These are phyloP conservation scores for Patella caerulea DNA, from an alignment of 2,888 invertebrate genomes.

Conservation along the genomic window DNA sequence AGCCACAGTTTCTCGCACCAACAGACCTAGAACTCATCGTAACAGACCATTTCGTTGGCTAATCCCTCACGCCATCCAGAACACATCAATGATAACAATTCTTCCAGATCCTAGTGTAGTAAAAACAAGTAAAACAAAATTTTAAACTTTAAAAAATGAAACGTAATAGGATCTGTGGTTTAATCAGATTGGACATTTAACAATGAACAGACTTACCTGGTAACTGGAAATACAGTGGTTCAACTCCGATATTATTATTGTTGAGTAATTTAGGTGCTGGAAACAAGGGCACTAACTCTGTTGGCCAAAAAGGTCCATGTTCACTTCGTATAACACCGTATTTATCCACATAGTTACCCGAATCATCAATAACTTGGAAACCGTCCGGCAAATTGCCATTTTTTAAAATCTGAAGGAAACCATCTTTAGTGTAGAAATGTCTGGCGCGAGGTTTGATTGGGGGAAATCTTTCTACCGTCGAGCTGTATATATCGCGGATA, in stretches of 20 bases:
- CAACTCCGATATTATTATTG: slow-evolving; percentile 24
- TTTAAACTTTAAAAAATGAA: too few relatives aligned
- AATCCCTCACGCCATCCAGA: too few relatives aligned
- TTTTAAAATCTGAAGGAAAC: slow-evolving; percentile 57
- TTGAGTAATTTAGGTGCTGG: slow-evolving; percentile 59
- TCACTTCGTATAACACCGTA: slow-evolving; percentile 64
- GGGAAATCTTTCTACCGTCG: slow-evolving; percentile 23
- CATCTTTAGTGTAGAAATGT: slow-evolving; percentile 63
- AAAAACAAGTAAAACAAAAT: too few relatives aligned
- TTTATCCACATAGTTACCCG: slow-evolving; percentile 61
- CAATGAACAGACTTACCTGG: slow-evolving; percentile 43
- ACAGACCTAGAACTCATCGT: too few relatives aligned
- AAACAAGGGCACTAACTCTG: slow-evolving; percentile 64
- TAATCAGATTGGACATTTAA: too few relatives aligned
- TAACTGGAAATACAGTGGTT: slow-evolving; percentile 55
- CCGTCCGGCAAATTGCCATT: slow-evolving; percentile 63
- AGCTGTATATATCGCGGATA: slow-evolving; percentile 35
- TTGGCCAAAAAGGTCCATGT: slow-evolving; percentile 70
- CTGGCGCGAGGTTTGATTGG: slow-evolving; percentile 31
- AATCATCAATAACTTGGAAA: slow-evolving; percentile 43
- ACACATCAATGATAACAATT: too few relatives aligned
- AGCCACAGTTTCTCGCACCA: too few relatives aligned
- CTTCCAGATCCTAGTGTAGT: too few relatives aligned
- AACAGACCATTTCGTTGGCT: too few relatives aligned
- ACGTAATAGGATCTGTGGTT: too few relatives aligned